A percentile compares a stretch with the other conserved stretches of the same genome.
Evolutionary conservation across 2,888 invertebrate genomes (phyloP).

Genomic region (Eurois occulta): DNA sequence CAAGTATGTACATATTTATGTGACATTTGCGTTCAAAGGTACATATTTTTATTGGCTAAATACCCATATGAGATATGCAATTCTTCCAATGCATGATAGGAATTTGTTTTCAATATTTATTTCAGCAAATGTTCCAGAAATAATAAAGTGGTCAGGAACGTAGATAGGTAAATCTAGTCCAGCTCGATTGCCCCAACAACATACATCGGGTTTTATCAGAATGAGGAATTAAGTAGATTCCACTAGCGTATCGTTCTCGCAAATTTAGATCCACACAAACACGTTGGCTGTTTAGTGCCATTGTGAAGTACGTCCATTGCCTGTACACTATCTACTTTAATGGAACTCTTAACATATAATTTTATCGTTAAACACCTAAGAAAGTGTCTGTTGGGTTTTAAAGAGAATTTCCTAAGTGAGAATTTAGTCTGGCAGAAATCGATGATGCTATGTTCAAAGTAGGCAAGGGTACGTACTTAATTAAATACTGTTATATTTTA

Average conservation of each 20-base stretch:
- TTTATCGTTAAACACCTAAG: constrained; percentile 1
- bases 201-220: constrained; percentile 36
- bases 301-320: constrained; percentile 26
- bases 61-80: not conserved
- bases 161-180: constrained; percentile 2
- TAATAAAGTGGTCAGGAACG: not conserved
- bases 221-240: constrained; percentile 48
- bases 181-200: not conserved
- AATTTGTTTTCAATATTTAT: not conserved
- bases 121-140: not conserved
- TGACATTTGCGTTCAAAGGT: no score
- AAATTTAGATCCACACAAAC: constrained; percentile 11
- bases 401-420: not conserved
- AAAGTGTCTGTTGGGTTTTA: not conserved
- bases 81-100: not conserved
- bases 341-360: not conserved
- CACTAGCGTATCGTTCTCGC: constrained; percentile 14
- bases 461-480: not conserved
- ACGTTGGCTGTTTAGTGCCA: constrained; percentile 3
- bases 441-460: not conserved
- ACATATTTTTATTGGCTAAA: no score
- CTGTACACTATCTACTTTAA: constrained; percentile 21
- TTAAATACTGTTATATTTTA: not conserved
- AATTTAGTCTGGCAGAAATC: not conserved
- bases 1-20: no score